A percentile compares a stretch with the other conserved stretches of the same genome.
phyloP scores from a whole-genome alignment of 2,888 invertebrate species.

The Tortricodes alternella region DNA sequence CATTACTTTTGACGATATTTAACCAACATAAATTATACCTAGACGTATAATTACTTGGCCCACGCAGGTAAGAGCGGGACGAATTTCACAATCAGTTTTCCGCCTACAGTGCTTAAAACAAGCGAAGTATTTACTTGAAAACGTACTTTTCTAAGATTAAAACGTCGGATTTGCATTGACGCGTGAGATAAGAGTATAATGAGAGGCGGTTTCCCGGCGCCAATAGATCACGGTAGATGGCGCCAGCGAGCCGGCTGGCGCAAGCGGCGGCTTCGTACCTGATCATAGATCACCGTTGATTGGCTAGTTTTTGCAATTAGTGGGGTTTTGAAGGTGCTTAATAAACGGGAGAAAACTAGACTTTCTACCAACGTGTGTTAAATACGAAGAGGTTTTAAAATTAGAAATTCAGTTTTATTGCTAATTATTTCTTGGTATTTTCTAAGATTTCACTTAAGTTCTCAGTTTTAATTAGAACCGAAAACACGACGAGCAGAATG shows the following conservation, averaged over 20 bases:
- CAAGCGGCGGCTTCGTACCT: slow-evolving; percentile 45
- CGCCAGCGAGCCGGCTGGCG: slow-evolving; percentile 65
- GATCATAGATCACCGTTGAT: slow-evolving; percentile 41
- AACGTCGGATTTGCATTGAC: slow-evolving; percentile 69
- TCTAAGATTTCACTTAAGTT: no score
- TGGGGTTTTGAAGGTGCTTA: slow-evolving; percentile 4
- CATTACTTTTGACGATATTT: slow-evolving; percentile 51
- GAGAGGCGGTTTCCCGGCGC: slow-evolving; percentile 57
- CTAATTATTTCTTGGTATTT: no score
- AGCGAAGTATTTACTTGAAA: slow-evolving; percentile 62
- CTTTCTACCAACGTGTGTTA: neutral
- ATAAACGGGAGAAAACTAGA: neutral
- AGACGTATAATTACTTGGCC: slow-evolving; percentile 72
- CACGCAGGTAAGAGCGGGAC: slow-evolving; percentile 67
- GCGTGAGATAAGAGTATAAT: slow-evolving; percentile 67
- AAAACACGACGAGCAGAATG: no score
- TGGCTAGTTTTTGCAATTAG: slow-evolving; percentile 36
- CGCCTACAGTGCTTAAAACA: slow-evolving; percentile 56
- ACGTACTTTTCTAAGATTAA: slow-evolving; percentile 58
- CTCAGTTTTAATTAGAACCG: no score
- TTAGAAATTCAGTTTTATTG: no score
- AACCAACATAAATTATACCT: slow-evolving; percentile 65
- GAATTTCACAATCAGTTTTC: slow-evolving; percentile 66
- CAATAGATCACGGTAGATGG: slow-evolving; percentile 74
- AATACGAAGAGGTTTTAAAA: neutral